These are phyloP conservation scores for Lucinisca nassula DNA, from an alignment of 2,888 invertebrate species.

Conservation along the genomic window DNA sequence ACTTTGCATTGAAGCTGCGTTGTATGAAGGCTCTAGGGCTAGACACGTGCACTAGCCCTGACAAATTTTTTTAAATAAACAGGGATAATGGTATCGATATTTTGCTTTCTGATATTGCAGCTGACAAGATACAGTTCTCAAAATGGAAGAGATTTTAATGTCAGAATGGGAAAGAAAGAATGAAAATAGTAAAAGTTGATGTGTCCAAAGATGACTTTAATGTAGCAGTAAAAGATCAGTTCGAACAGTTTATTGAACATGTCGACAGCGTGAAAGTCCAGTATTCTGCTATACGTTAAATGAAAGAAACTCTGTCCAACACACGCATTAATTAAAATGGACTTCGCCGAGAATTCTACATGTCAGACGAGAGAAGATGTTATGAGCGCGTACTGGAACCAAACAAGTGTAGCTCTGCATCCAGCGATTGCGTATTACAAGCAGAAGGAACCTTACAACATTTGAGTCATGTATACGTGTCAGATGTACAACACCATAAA, in stretches of 20 bases:
- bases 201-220: constrained; percentile 70
- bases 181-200: constrained; percentile 47
- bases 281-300: constrained; percentile 9
- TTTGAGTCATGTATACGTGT: constrained; percentile 51
- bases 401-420: constrained; percentile 50
- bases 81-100: background rate
- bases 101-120: constrained; percentile 7
- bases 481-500: constrained; percentile 55
- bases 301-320: constrained; percentile 46
- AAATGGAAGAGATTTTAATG: constrained; percentile 55
- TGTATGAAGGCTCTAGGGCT: constrained; percentile 4
- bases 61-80: constrained; percentile 40
- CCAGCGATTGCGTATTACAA: constrained; percentile 54
- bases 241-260: constrained; percentile 66
- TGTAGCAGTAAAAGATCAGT: constrained; percentile 85
- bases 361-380: constrained; percentile 43
- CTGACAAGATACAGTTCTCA: constrained; percentile 35
- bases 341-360: background rate
- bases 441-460: constrained; percentile 30
- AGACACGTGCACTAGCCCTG: constrained; percentile 39
- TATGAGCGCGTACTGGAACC: constrained; percentile 40
- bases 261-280: constrained; percentile 29
- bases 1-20: constrained; percentile 46
- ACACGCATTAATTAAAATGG: constrained; percentile 39
- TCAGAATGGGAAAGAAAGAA: constrained; percentile 54